These are phyloP conservation scores for Smittia aterrima DNA, from an alignment of 2,888 invertebrate species.

Conservation along the genomic window DNA sequence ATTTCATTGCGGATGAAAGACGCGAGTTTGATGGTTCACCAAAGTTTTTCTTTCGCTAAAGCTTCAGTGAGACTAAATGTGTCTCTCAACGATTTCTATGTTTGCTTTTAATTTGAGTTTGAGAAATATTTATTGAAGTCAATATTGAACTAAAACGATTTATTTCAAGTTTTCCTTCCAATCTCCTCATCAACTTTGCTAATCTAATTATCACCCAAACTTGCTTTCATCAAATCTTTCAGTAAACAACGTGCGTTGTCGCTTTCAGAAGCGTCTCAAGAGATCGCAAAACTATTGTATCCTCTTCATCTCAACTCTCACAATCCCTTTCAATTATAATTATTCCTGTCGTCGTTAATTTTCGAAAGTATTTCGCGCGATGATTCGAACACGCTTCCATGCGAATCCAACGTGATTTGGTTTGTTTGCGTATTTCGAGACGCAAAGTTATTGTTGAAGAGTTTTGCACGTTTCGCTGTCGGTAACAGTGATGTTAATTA, in stretches of 20 bases:
- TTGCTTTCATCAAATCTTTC: not conserved
- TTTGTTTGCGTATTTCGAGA: not conserved
- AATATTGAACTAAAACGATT: too few species aligned
- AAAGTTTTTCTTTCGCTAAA: not conserved
- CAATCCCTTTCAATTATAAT: not conserved
- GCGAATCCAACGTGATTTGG: constrained; percentile 2
- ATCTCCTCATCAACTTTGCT: not conserved
- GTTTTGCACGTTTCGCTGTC: constrained; percentile 12
- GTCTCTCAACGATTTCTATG: too few species aligned
- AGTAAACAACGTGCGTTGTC: not conserved
- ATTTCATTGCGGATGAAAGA: constrained; percentile 37
- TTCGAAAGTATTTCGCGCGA: constrained; percentile 1
- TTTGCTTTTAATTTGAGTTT: too few species aligned
- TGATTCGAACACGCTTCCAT: not conserved
- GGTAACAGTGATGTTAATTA: not conserved
- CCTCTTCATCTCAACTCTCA: not conserved
- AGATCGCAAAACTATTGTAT: constrained; percentile 1
- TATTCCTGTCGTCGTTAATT: not conserved
- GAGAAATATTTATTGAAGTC: too few species aligned
- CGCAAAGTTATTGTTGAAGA: not conserved
- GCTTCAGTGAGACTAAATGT: not conserved
- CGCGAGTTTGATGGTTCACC: constrained; percentile 25
- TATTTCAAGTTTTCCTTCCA: not conserved
- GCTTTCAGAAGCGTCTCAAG: not conserved
- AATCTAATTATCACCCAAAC: not conserved